These are phyloP conservation scores for Dermatophagoides farinae DNA, from an alignment of 1,140 invertebrate species.

Conservation along the genomic window DNA sequence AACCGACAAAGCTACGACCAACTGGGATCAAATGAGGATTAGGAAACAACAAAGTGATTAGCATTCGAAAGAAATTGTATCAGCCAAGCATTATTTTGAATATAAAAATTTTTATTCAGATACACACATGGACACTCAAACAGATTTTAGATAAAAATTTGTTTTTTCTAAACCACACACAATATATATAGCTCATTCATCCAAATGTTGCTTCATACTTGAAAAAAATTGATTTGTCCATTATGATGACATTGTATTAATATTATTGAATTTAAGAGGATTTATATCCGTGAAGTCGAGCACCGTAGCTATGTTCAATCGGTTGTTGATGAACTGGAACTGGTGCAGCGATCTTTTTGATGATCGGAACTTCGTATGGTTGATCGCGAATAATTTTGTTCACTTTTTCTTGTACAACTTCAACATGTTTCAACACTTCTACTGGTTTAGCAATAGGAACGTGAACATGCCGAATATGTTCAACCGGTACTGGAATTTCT, in stretches of 20 bases:
- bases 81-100: too few relatives aligned
- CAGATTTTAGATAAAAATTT: too few relatives aligned
- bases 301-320: background rate
- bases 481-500: background rate
- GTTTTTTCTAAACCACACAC: too few relatives aligned
- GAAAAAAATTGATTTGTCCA: too few relatives aligned
- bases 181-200: too few relatives aligned
- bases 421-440: slow-evolving; percentile 3
- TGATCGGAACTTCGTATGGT: slow-evolving; percentile 9
- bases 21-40: too few relatives aligned
- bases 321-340: background rate
- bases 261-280: background rate
- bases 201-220: too few relatives aligned
- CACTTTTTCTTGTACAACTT: slow-evolving; percentile 2
- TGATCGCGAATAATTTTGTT: slow-evolving; percentile 6
- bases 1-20: background rate
- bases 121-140: too few relatives aligned
- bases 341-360: background rate
- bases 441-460: background rate
- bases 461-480: background rate
- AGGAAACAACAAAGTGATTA: too few relatives aligned
- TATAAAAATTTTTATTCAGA: too few relatives aligned
- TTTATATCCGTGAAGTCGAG: slow-evolving; percentile 1
- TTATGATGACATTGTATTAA: background rate
- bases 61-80: too few relatives aligned